Conservation (phyloP, 2,797 vertebrate species). For the Pyrocephalus nanus region DNA sequence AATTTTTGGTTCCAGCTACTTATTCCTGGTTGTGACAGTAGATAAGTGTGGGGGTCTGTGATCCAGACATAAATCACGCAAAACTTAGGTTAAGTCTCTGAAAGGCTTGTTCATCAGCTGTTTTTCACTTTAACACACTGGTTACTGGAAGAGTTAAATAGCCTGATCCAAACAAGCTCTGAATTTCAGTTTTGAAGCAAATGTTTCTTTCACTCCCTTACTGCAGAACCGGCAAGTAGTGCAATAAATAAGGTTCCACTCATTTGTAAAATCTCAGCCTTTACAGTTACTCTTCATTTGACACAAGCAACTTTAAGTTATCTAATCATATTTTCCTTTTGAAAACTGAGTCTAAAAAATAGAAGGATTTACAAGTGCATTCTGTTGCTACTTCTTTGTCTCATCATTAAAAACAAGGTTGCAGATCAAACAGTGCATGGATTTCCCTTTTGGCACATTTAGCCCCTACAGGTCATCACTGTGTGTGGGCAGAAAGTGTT, state of each 20-base stretch:
- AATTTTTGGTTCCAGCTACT: not conserved
- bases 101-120: not conserved
- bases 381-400: conserved; percentile 51
- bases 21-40: not conserved
- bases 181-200: not conserved
- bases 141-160: not conserved
- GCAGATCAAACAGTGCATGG: conserved; percentile 50
- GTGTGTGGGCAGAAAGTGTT: not conserved
- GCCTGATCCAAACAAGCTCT: not conserved
- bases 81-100: not conserved
- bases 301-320: conserved; percentile 44
- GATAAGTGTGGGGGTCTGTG: not conserved
- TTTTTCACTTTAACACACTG: not conserved
- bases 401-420: conserved; percentile 22
- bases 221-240: not conserved
- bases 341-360: conserved; percentile 41
- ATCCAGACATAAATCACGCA: not conserved
- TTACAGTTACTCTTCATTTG: not conserved
- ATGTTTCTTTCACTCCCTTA: not conserved
- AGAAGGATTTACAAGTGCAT: conserved; percentile 40
- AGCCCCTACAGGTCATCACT: conserved; percentile 8
- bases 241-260: not conserved
- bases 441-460: conserved; percentile 57
- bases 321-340: not conserved
- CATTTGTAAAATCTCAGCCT: not conserved